A percentile compares a stretch with the other conserved stretches of the same genome.
These are phyloP conservation scores for Tridacna gigas DNA, from an alignment of 2,888 invertebrate species.

Conservation along the genomic window DNA sequence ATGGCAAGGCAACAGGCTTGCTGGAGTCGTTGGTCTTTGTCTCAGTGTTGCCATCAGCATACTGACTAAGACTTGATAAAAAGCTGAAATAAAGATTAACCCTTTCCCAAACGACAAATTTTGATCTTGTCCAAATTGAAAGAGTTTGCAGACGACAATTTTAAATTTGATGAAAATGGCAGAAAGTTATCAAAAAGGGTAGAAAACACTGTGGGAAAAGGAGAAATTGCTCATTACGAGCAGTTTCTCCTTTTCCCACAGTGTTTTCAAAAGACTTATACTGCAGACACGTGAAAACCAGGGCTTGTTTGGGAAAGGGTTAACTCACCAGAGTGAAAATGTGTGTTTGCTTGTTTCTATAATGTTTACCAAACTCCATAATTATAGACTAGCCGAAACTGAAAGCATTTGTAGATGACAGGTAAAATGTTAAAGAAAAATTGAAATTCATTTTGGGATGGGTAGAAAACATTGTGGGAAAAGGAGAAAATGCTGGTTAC, in stretches of 20 bases:
- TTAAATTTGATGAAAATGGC: neutral
- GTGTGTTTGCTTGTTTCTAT: no score
- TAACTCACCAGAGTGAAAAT: no score
- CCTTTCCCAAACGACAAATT: neutral
- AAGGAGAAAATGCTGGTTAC: no score
- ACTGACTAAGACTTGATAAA: neutral
- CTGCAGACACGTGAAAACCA: no score
- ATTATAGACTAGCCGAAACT: no score
- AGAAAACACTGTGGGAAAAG: neutral
- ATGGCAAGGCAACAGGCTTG: neutral
- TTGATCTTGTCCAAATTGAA: neutral
- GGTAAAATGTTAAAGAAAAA: no score
- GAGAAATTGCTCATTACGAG: neutral
- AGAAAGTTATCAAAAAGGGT: neutral
- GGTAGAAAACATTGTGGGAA: no score
- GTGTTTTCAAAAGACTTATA: neutral
- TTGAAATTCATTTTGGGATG: no score
- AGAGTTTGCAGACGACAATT: neutral
- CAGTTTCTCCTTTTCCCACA: neutral
- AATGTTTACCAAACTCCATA: no score
- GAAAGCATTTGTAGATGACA: no score
- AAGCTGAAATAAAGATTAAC: neutral
- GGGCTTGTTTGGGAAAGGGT: no score
- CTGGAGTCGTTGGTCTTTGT: neutral
- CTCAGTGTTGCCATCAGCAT: neutral